These are phyloP conservation scores for Synanthedon vespiformis DNA, from an alignment of 2,888 invertebrate genomes.

Conservation along the genomic window DNA sequence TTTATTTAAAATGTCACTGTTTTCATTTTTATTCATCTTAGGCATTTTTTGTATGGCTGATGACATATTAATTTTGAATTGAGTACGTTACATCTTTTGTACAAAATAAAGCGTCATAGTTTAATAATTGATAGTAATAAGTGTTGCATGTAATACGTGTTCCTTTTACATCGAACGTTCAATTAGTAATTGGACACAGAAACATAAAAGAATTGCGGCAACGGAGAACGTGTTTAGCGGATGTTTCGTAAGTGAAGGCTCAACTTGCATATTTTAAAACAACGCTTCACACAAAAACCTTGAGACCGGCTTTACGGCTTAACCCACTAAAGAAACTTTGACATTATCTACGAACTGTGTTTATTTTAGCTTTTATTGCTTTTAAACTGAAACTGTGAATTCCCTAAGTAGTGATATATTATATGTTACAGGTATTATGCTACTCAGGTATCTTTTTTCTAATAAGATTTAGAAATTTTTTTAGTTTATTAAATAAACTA, in stretches of 20 bases:
- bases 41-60: too few relatives aligned
- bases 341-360: not conserved
- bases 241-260: conserved; percentile 12
- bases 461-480: too few relatives aligned
- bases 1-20: too few relatives aligned
- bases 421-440: not conserved
- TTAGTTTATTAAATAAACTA: too few relatives aligned
- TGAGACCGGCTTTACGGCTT: conserved; percentile 6
- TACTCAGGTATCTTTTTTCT: not conserved
- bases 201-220: conserved; percentile 12
- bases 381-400: not conserved
- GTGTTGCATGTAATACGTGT: conserved; percentile 1
- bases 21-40: too few relatives aligned
- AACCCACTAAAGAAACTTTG: conserved; percentile 4
- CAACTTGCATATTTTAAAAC: conserved; percentile 11
- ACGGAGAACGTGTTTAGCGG: not conserved
- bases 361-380: not conserved
- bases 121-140: too few relatives aligned
- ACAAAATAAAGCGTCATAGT: too few relatives aligned
- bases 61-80: too few relatives aligned
- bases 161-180: conserved; percentile 4
- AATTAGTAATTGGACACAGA: conserved; percentile 13
- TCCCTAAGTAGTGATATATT: not conserved
- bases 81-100: too few relatives aligned
- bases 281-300: conserved; percentile 1